Base-by-base conservation (phyloP, 2,113 vertebrate genomes). In the Grantiella picta region DNA sequence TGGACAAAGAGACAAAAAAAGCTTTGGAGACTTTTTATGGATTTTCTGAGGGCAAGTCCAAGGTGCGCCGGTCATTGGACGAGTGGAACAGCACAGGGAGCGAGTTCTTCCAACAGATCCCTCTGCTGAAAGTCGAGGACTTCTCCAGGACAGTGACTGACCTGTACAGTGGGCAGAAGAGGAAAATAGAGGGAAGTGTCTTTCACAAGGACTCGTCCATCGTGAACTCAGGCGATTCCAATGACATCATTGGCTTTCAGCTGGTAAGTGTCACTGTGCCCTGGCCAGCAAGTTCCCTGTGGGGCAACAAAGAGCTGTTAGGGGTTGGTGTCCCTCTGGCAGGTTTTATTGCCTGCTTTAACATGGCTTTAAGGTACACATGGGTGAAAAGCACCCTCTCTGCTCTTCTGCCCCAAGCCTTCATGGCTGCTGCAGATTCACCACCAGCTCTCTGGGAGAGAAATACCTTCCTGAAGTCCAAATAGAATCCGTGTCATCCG, bases 211-310 rank as follows among this genome's bases (percentile, higher is more conserved):
- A 97, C 15, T 96, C 98, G 0, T 96, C 97, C 18, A 96, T 98
- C 14, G 92, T 98, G 66, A 98, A 97, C 11, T 86, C 96, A 0
- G 97, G 96, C 1, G 94, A 97, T 45, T 97, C 97, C 12, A 96
- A 96, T 20, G 94, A 98, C 57, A 79, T 98, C 63, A 98, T 98
- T 7, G 98, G 98, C 61, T 98, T 98, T 72, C 98, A 97, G 16
- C 82, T 98, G 98, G 98, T 98, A 65, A 98, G 98, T 95, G 29
- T 12, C 52, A 2, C 28, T 27, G 40, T 57, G 52, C 61, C 71
- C 45, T 49, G 52, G 63, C 49, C 53, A 61, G 64, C 38, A 15
- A 23, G 61, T 60, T 82, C 63, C 70, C 31, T 16, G 45, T 12
- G 79, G 87, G 90, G 71, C 52, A 36, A 3, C 2, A 0, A 53